Percentiles rank a stretch among this genome's conserved stretches.
Conservation (phyloP, 1,140 invertebrate genomes). For the Pantala flavescens region DNA sequence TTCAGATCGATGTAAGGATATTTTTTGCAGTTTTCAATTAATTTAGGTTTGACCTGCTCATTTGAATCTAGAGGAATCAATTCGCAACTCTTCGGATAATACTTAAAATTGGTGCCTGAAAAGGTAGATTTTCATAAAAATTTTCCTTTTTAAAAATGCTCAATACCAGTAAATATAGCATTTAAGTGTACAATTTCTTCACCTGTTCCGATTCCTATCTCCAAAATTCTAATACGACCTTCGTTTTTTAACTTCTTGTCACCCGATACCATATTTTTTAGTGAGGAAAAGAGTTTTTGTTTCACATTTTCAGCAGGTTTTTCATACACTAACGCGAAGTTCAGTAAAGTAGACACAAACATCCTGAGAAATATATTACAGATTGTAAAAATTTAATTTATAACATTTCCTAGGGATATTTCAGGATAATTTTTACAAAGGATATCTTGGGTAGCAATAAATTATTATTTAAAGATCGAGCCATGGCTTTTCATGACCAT, state of each 20-base stretch:
- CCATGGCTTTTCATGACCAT: too few relatives aligned
- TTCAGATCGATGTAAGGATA: conserved; percentile 28
- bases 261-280: neutral
- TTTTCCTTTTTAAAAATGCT: neutral
- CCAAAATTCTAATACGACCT: conserved; percentile 6
- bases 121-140: neutral
- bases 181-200: neutral
- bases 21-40: conserved; percentile 23
- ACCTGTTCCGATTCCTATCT: conserved; percentile 1
- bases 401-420: neutral
- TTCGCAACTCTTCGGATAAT: conserved; percentile 29
- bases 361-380: neutral
- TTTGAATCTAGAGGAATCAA: conserved; percentile 30
- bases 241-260: neutral
- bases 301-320: neutral
- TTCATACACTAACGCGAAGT: neutral
- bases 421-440: neutral
- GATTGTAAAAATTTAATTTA: neutral
- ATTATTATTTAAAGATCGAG: neutral
- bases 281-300: neutral
- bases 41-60: conserved; percentile 26
- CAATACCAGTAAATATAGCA: neutral
- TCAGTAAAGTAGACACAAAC: neutral
- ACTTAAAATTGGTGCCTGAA: conserved; percentile 29
- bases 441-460: neutral